These are phyloP conservation scores for Ciconia nigra DNA, from an alignment of 2,797 vertebrate genomes.

Conservation along the genomic window DNA sequence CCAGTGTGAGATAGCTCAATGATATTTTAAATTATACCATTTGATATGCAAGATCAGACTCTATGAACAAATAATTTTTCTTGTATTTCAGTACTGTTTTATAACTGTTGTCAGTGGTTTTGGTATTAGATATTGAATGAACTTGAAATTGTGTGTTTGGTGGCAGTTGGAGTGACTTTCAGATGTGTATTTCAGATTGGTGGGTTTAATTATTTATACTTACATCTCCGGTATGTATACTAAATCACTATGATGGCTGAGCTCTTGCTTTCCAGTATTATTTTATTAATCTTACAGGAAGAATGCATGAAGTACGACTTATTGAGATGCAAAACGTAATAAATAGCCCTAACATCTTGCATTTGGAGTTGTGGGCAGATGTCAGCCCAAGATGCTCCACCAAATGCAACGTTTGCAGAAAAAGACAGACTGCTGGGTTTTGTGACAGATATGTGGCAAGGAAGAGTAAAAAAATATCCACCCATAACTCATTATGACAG, in stretches of 20 bases:
- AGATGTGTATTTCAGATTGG: neutral
- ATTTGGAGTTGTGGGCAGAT: neutral
- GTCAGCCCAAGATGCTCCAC: neutral
- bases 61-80: neutral
- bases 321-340: neutral
- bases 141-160: neutral
- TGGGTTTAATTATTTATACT: neutral
- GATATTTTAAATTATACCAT: neutral
- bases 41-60: neutral
- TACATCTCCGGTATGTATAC: neutral
- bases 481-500: neutral
- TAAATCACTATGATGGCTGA: neutral
- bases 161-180: neutral
- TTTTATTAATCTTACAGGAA: neutral
- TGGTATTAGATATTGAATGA: neutral
- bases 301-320: neutral
- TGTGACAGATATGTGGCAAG: neutral
- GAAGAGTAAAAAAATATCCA: neutral
- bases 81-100: neutral
- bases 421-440: neutral
- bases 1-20: neutral
- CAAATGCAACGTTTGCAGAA: neutral
- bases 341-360: neutral
- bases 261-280: neutral
- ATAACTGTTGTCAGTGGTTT: neutral